Conservation (phyloP, 53 echinoderm and acorn worm genomes). For the Hippasteria phrygiana region DNA sequence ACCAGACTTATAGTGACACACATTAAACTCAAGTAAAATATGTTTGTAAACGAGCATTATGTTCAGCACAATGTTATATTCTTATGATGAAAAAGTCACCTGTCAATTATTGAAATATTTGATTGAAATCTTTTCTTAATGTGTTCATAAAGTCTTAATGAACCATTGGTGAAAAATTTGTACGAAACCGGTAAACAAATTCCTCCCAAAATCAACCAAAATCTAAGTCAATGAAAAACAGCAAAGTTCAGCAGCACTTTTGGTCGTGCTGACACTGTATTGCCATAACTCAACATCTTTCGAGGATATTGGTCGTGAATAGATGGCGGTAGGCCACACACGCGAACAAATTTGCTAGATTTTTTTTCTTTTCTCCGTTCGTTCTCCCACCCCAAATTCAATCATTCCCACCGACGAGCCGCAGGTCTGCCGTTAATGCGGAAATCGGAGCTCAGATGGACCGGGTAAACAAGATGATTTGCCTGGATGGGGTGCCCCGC, state of each 20-base stretch:
- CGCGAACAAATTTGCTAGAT: conserved; percentile 34
- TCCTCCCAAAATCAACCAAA: too few species aligned
- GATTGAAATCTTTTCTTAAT: too few species aligned
- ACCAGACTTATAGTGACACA: too few species aligned
- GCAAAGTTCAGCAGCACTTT: conserved; percentile 22
- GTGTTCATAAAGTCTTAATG: too few species aligned
- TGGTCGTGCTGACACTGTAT: neutral
- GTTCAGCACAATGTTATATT: too few species aligned
- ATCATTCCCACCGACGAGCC: conserved; percentile 33
- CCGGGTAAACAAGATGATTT: conserved; percentile 62
- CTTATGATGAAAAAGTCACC: too few species aligned
- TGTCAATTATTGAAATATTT: too few species aligned
- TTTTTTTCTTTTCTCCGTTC: neutral
- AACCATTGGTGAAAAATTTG: too few species aligned
- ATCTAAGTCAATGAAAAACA: neutral
- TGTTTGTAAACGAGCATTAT: too few species aligned
- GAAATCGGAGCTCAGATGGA: conserved; percentile 37
- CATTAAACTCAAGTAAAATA: too few species aligned
- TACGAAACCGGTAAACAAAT: too few species aligned
- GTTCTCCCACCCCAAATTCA: conserved; percentile 18
- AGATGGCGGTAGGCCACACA: conserved; percentile 54
- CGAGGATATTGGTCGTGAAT: conserved; percentile 14
- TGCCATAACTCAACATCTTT: neutral
- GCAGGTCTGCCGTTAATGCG: conserved; percentile 42
- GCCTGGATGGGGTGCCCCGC: conserved; percentile 39